phyloP scores from a whole-genome alignment of 2,888 invertebrate species.

The Hylaea fasciaria region DNA sequence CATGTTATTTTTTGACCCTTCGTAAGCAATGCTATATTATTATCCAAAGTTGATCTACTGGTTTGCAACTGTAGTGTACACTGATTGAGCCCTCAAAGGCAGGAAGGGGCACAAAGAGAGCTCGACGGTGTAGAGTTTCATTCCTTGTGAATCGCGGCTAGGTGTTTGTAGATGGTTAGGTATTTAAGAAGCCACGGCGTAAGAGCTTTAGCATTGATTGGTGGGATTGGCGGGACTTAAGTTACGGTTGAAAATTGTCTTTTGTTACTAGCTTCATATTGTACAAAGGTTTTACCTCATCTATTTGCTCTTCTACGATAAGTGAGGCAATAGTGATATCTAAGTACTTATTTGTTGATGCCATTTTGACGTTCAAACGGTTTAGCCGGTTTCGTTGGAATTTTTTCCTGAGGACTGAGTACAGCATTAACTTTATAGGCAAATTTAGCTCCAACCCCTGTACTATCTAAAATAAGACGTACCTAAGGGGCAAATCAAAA shows the following conservation, averaged over 20 bases:
- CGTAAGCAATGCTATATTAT: background rate
- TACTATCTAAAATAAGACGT: no score
- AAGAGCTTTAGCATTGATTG: constrained; percentile 19
- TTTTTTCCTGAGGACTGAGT: no score
- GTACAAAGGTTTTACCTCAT: no score
- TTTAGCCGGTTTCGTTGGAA: no score
- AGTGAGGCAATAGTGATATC: no score
- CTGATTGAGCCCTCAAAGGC: constrained; percentile 40
- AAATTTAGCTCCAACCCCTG: no score
- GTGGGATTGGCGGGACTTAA: background rate
- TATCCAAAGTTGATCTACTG: constrained; percentile 12
- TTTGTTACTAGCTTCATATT: background rate
- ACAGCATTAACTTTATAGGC: no score
- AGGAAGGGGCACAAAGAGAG: constrained; percentile 38
- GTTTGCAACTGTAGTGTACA: constrained; percentile 13
- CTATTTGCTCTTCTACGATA: no score
- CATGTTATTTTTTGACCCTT: no score
- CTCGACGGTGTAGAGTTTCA: constrained; percentile 38
- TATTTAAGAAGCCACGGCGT: constrained; percentile 20
- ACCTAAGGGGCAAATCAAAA: no score
- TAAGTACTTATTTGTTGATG: no score
- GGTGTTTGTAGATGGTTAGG: constrained; percentile 30
- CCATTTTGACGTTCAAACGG: no score
- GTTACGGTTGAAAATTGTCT: background rate
- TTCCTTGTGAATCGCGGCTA: constrained; percentile 28